phyloP scores from a whole-genome alignment of 2,797 vertebrate species.

The Sebastes baramenuke region DNA sequence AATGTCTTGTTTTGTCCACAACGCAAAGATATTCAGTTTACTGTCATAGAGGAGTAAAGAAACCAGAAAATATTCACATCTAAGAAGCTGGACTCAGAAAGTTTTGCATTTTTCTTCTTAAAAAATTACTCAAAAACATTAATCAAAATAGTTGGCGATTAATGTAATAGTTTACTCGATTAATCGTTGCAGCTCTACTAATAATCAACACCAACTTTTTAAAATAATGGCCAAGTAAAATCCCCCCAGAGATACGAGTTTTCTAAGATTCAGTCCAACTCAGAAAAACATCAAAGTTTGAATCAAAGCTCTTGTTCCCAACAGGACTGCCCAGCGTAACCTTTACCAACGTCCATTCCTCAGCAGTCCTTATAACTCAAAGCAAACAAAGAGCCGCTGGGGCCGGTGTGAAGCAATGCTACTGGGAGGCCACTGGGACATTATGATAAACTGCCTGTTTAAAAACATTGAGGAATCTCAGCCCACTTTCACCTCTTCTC shows the following conservation, averaged over 20 bases:
- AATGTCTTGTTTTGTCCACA: too few relatives aligned
- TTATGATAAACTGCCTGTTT: constrained; percentile 68
- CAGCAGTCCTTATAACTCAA: constrained; percentile 8
- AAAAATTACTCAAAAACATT: too few relatives aligned
- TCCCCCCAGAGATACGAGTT: not conserved
- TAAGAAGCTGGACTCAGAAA: too few relatives aligned
- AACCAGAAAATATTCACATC: too few relatives aligned
- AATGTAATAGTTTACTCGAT: too few relatives aligned
- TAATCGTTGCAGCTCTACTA: too few relatives aligned
- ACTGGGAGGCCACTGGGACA: constrained; percentile 42
- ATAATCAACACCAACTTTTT: not conserved
- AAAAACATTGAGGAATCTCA: constrained; percentile 46
- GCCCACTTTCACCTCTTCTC: constrained; percentile 51
- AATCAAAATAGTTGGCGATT: too few relatives aligned
- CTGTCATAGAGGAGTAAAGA: too few relatives aligned
- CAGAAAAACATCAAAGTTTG: not conserved
- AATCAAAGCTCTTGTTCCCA: constrained; percentile 2
- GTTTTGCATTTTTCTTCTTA: too few relatives aligned
- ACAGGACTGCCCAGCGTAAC: constrained; percentile 16
- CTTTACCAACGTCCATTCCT: constrained; percentile 38
- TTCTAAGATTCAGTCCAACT: not conserved
- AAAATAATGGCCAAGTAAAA: not conserved
- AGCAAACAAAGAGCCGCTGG: constrained; percentile 31
- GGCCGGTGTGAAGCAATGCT: constrained; percentile 31
- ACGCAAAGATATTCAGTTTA: too few relatives aligned